Conservation (phyloP, 2,888 invertebrate species). For the Leucozona laternaria region DNA sequence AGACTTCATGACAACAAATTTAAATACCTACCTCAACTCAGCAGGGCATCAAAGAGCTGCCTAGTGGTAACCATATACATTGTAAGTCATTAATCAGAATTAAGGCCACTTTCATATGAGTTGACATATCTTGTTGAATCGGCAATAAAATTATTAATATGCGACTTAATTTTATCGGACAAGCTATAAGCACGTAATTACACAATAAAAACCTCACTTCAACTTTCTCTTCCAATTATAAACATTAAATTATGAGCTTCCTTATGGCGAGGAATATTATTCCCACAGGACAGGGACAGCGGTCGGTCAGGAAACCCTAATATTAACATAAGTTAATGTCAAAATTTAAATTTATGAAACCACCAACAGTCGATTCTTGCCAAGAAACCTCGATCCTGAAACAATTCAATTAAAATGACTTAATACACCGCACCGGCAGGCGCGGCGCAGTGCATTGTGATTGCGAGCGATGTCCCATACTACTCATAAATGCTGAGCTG, state of each 20-base stretch:
- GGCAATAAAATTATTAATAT: conserved; percentile 65
- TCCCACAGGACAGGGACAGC: conserved; percentile 55
- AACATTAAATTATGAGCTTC: conserved; percentile 53
- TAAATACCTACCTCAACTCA: neutral
- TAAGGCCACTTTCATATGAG: conserved; percentile 5
- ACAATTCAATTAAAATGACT: conserved; percentile 75
- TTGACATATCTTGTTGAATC: conserved; percentile 46
- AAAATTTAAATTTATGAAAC: conserved; percentile 69
- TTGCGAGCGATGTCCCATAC: neutral
- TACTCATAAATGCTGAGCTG: conserved; percentile 4
- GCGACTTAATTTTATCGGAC: conserved; percentile 57
- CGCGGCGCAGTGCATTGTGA: neutral
- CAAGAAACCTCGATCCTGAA: conserved; percentile 26
- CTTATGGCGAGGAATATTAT: conserved; percentile 26
- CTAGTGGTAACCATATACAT: neutral
- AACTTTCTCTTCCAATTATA: conserved; percentile 66
- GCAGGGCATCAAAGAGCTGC: conserved; percentile 5
- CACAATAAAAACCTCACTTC: conserved; percentile 45
- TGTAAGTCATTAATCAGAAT: conserved; percentile 46
- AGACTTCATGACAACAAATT: conserved; percentile 3
- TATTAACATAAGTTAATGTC: conserved; percentile 71
- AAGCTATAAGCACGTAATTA: conserved; percentile 51
- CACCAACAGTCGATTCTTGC: conserved; percentile 17
- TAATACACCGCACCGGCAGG: conserved; percentile 65
- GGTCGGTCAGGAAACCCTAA: conserved; percentile 18